Evolutionary conservation across 2,888 invertebrate species (phyloP), one percentile per base, ranked within the genome.

Genomic region (Luperina testacea): DNA sequence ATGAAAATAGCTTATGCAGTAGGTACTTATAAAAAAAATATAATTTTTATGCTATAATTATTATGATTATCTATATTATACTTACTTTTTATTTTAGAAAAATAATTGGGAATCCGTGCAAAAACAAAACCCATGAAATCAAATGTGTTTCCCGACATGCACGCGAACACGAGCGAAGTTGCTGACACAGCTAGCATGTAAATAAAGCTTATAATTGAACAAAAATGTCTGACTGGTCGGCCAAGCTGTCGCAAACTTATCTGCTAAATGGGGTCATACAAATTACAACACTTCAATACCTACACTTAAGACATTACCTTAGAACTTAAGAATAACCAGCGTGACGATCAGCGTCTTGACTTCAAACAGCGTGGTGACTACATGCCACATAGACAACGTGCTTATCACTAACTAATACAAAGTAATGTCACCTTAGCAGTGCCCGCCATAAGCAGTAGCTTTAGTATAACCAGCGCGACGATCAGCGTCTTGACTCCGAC

Each of bases 381-480:
- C 24, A 8, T 2, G 24, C 24, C 57, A 24, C 65, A 9, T 67
- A 17, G 3, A 27, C 45, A 68, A 1, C 17, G 1, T 0, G 45
- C 45, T 45, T 27, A 45, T 6, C 11, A 38, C n/a, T 32, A 48
- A 68, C 7, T 48, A 61, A 20, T 72, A 15, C 0, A 20, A 75
- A 38, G 27, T 5, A 59, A 77, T 8, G 11, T 74, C 70, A 96
- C 97, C 95, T 96, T 97, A 59, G 94, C 94, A 61, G 96, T 97
- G 0, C 95, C 96, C n/a, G 95, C 96, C 0, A 96, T 77, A 0
- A 97, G 90, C 77, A 97, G 83, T 27, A 97, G 72, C 88, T 97
- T 96, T 17, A 97, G 85, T 42, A 97, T 96, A 1, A 95, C 75
- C 61, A 96, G 88, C 0, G 96, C 88, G 3, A 97, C 94, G 0